Conservation (phyloP, 2,797 vertebrate genomes). For the Mus spretus region DNA sequence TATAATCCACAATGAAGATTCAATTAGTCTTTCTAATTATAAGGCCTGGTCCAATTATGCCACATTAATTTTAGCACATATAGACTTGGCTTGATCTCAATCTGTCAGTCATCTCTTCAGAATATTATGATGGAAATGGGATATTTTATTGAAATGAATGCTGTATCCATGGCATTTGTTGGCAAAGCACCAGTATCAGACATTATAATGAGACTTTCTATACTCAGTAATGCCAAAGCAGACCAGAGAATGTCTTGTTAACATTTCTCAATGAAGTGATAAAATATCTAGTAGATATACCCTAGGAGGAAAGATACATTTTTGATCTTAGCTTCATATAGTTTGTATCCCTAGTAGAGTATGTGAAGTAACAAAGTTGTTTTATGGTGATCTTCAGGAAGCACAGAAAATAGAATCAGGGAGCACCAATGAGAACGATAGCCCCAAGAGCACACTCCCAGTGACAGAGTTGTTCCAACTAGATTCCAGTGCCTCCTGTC, state of each 20-base stretch:
- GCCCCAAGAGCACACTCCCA: background rate
- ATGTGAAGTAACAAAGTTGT: background rate
- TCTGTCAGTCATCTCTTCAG: background rate
- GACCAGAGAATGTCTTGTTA: background rate
- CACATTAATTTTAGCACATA: background rate
- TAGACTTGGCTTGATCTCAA: background rate
- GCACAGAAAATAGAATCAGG: background rate
- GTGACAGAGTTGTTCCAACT: background rate
- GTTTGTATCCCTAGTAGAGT: background rate
- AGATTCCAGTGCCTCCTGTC: too few relatives aligned
- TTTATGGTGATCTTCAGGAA: background rate
- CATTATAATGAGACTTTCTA: background rate
- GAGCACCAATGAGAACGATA: background rate
- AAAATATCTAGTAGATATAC: background rate
- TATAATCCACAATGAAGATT: background rate
- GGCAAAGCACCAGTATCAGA: background rate
- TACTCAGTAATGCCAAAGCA: background rate
- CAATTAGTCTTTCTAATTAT: background rate
- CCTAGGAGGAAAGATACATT: background rate
- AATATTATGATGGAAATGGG: background rate
- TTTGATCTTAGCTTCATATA: background rate
- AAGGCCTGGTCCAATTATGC: conserved; percentile 1
- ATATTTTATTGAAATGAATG: background rate
- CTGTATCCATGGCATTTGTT: background rate
- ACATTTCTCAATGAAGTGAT: background rate